Conservation (phyloP, 2,797 vertebrate genomes). For the Australoheros facetus region DNA sequence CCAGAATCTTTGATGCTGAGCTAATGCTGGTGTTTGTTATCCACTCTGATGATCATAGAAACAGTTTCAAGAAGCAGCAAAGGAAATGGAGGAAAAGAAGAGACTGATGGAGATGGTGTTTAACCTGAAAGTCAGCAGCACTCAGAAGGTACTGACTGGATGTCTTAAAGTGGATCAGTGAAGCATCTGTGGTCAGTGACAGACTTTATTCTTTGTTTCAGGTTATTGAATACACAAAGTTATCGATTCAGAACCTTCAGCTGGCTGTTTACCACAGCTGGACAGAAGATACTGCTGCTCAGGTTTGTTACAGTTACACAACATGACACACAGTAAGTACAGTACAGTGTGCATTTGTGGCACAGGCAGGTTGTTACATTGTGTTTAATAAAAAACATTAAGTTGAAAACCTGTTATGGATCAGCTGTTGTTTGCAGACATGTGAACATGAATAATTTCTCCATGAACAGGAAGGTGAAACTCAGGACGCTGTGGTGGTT, state of each 20-base stretch:
- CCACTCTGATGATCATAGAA: not conserved
- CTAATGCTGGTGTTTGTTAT: not conserved
- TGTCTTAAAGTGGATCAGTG: not conserved
- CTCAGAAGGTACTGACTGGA: accelerated
- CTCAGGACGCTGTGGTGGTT: accelerated
- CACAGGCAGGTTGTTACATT: accelerated
- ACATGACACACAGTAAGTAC: not conserved
- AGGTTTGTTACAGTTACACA: not conserved
- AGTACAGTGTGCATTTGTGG: accelerated
- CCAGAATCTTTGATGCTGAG: not conserved
- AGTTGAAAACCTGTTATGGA: not conserved
- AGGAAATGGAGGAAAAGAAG: accelerated
- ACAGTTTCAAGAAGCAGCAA: accelerated
- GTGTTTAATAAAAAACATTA: not conserved
- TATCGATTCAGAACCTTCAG: accelerated
- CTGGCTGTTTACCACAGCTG: accelerated
- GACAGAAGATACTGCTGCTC: accelerated
- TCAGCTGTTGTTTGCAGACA: accelerated
- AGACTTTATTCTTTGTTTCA: not conserved
- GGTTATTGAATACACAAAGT: accelerated
- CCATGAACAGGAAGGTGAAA: accelerated
- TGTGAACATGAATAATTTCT: not conserved
- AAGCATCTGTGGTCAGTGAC: not conserved
- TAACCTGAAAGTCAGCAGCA: accelerated
- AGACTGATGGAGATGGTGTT: accelerated